A percentile compares a stretch with the other conserved stretches of the same genome.
Evolutionary conservation across 2,797 vertebrate species (phyloP).

Genomic region (Chaunax sp.): DNA sequence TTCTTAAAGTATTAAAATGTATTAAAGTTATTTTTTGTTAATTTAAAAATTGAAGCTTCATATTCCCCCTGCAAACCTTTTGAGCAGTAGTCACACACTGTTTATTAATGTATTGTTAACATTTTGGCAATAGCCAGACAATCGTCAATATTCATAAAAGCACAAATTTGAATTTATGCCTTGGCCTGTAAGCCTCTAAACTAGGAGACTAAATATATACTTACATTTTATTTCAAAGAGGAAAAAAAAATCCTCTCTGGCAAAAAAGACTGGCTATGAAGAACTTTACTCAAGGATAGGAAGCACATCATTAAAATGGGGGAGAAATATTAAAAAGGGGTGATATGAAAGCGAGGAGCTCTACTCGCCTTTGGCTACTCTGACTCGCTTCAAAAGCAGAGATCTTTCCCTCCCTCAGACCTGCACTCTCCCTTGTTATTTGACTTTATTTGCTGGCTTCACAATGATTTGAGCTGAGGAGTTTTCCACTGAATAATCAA

Average conservation of each 20-base stretch:
- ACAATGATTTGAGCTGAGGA: slow-evolving; percentile 71
- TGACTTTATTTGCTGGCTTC: slow-evolving; percentile 80
- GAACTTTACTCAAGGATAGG: slow-evolving; percentile 86
- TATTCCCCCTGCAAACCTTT: slow-evolving; percentile 48
- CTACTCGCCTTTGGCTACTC: slow-evolving; percentile 82
- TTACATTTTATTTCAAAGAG: slow-evolving; percentile 86
- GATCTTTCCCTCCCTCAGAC: slow-evolving; percentile 79
- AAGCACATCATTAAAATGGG: slow-evolving; percentile 85
- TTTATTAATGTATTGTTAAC: slow-evolving; percentile 78
- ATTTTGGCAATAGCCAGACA: slow-evolving; percentile 70
- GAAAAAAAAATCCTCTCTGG: slow-evolving; percentile 77
- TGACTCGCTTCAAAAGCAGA: slow-evolving; percentile 81
- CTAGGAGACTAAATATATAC: slow-evolving; percentile 88
- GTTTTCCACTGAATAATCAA: slow-evolving; percentile 83
- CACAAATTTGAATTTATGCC: slow-evolving; percentile 79
- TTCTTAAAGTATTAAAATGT: slow-evolving; percentile 6
- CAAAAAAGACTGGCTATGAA: slow-evolving; percentile 73
- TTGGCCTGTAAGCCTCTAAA: slow-evolving; percentile 80
- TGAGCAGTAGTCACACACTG: slow-evolving; percentile 45
- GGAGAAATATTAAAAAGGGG: slow-evolving; percentile 81
- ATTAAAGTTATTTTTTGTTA: slow-evolving; percentile 33
- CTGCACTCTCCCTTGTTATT: slow-evolving; percentile 80
- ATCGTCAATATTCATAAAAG: slow-evolving; percentile 78
- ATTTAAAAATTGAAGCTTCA: slow-evolving; percentile 38
- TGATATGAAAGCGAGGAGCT: slow-evolving; percentile 80